Evolutionary conservation across 92 coral and sea anemone species (phyloP).

Genomic region (Actinostola sp.): DNA sequence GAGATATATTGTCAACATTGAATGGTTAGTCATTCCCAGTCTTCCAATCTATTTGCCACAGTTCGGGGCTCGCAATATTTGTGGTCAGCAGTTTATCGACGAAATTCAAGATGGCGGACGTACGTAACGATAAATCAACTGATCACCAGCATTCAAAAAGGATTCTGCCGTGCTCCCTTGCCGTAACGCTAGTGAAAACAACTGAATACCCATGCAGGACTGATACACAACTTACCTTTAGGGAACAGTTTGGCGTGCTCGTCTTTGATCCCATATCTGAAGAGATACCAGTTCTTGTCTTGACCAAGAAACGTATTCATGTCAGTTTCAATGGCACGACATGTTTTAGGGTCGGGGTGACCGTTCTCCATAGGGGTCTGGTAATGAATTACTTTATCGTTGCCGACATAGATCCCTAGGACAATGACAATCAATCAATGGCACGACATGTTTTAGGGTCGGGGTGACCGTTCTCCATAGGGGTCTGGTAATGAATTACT

Average conservation of each 20-base stretch:
- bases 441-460: conserved; percentile 32
- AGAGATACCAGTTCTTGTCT: conserved; percentile 54
- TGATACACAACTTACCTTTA: conserved; percentile 13
- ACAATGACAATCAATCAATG: background rate
- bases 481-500: conserved; percentile 74
- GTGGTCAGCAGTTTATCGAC: too few relatives aligned
- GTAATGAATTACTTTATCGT: conserved; percentile 69
- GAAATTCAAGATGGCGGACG: too few relatives aligned
- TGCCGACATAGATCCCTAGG: conserved; percentile 70
- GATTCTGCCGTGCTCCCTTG: too few relatives aligned
- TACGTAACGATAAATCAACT: too few relatives aligned
- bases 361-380: conserved; percentile 86
- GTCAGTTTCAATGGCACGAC: conserved; percentile 56
- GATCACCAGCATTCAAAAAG: too few relatives aligned
- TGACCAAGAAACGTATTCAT: conserved; percentile 56
- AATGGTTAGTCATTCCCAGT: too few relatives aligned
- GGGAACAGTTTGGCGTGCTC: conserved; percentile 56
- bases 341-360: conserved; percentile 49
- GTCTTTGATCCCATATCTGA: conserved; percentile 71
- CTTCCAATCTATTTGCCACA: too few relatives aligned
- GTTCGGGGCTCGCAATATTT: too few relatives aligned
- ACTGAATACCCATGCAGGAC: background rate
- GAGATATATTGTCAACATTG: too few relatives aligned
- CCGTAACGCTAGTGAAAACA: background rate
- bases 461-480: conserved; percentile 67